Evolutionary conservation across 2,797 vertebrate genomes (phyloP).

Genomic region (Protosalanx chinensis): DNA sequence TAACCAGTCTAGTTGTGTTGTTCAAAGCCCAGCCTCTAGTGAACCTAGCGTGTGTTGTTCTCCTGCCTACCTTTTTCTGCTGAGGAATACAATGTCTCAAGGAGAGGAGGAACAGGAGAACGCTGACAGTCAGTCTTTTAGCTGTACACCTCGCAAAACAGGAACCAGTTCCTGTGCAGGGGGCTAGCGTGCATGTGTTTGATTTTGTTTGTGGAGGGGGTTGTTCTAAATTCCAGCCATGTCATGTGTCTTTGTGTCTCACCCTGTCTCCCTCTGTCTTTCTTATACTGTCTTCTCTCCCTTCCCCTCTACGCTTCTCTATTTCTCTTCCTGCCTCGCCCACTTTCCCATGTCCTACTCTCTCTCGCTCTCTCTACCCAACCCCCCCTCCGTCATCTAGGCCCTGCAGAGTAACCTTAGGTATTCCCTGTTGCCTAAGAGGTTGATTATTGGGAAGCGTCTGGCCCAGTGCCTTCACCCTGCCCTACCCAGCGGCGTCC

Average conservation of each 20-base stretch:
- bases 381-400: constrained; percentile 64
- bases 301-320: neutral
- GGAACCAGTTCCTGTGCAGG: neutral
- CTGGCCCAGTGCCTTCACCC: constrained; percentile 95
- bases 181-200: constrained; percentile 6
- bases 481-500: constrained; percentile 93
- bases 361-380: constrained; percentile 55
- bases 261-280: neutral
- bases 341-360: neutral
- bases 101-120: too few relatives aligned
- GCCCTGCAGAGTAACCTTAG: constrained; percentile 96
- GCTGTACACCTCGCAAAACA: neutral
- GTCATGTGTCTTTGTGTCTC: neutral
- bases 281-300: neutral
- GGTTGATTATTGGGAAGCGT: constrained; percentile 92
- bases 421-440: constrained; percentile 88
- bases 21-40: too few relatives aligned
- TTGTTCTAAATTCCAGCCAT: neutral
- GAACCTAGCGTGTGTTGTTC: too few relatives aligned
- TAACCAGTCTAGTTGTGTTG: too few relatives aligned
- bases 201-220: constrained; percentile 1
- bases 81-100: too few relatives aligned
- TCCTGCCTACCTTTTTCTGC: too few relatives aligned
- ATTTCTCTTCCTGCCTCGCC: neutral
- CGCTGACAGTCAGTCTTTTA: neutral